phyloP scores from a whole-genome alignment of 2,113 vertebrate genomes.

The Tiliqua scincoides region DNA sequence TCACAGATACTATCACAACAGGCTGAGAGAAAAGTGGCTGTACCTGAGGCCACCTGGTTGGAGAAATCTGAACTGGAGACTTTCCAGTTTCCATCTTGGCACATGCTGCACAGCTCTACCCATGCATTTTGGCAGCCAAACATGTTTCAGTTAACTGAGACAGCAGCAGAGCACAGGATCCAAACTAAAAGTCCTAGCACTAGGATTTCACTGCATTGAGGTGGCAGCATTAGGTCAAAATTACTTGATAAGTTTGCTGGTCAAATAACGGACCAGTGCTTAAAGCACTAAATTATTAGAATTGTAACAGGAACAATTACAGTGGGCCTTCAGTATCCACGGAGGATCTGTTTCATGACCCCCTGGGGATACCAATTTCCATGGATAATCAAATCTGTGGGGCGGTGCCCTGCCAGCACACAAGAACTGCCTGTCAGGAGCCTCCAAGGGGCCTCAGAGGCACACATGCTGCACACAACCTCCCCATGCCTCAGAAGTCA shows the following conservation, averaged over 20 bases:
- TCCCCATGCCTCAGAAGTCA: too few relatives aligned
- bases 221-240: not conserved
- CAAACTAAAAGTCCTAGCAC: not conserved
- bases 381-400: too few relatives aligned
- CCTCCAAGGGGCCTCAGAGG: too few relatives aligned
- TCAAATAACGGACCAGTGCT: not conserved
- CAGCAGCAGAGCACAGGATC: not conserved
- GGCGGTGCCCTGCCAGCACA: too few relatives aligned
- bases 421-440: too few relatives aligned
- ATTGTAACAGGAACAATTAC: not conserved
- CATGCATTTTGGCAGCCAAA: not conserved
- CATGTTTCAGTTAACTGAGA: not conserved
- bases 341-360: too few relatives aligned
- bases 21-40: not conserved
- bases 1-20: not conserved
- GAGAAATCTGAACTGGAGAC: not conserved
- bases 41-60: not conserved
- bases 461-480: too few relatives aligned
- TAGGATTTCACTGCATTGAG: not conserved
- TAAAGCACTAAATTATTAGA: not conserved
- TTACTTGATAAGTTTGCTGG: not conserved
- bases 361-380: too few relatives aligned
- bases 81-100: not conserved
- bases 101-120: not conserved
- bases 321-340: too few relatives aligned